These are phyloP conservation scores for Meteorus cinctellus DNA, from an alignment of 2,888 invertebrate genomes.

Conservation along the genomic window DNA sequence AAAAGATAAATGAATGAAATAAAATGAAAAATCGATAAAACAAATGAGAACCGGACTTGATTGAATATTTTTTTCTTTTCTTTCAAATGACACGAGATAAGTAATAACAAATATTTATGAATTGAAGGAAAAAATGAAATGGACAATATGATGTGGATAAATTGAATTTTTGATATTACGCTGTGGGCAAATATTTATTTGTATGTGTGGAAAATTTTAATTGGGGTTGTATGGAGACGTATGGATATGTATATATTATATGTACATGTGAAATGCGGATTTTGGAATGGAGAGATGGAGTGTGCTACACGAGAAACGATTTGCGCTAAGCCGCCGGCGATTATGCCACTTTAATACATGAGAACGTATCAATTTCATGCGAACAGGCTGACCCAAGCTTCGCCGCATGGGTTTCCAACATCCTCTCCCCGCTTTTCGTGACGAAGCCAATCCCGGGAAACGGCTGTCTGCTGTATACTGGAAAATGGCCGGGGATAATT, in stretches of 20 bases:
- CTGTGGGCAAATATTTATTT: neutral
- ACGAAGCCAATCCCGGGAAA: constrained; percentile 53
- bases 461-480: constrained; percentile 54
- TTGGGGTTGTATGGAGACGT: neutral
- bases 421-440: constrained; percentile 25
- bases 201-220: neutral
- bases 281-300: constrained; percentile 25
- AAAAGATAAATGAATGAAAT: constrained; percentile 25
- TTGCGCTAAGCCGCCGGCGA: constrained; percentile 60
- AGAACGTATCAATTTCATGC: constrained; percentile 69
- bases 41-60: neutral
- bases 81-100: constrained; percentile 3
- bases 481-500: constrained; percentile 69
- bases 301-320: constrained; percentile 50
- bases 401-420: constrained; percentile 36
- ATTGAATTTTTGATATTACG: neutral
- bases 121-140: neutral
- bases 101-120: neutral
- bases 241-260: constrained; percentile 1
- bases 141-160: neutral
- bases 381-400: constrained; percentile 56
- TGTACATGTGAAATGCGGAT: constrained; percentile 30
- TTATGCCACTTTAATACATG: constrained; percentile 63
- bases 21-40: neutral
- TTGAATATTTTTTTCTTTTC: constrained; percentile 25